A percentile compares a stretch with the other conserved stretches of the same genome.
phyloP scores from a whole-genome alignment of 2,888 invertebrate species.

The Chrysolina americana region DNA sequence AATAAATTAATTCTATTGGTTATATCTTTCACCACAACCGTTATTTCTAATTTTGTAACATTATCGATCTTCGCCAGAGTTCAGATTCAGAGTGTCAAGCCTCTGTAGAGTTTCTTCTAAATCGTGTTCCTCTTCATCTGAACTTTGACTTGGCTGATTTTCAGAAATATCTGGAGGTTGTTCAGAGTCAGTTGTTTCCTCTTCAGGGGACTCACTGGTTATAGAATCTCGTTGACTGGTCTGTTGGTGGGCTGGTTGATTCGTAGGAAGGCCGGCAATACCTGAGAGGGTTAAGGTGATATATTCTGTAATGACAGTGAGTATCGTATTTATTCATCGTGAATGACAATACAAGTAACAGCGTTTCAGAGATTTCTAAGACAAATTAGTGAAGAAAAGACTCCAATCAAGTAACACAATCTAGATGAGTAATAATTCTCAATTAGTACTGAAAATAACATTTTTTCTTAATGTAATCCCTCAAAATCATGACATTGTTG shows the following conservation, averaged over 20 bases:
- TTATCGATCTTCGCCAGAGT: not conserved
- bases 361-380: too few species aligned
- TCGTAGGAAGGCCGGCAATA: constrained; percentile 35
- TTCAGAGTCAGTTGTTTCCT: constrained; percentile 5
- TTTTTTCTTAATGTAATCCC: too few species aligned
- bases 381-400: too few species aligned
- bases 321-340: too few species aligned
- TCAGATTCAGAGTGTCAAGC: constrained; percentile 1
- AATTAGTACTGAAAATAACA: too few species aligned
- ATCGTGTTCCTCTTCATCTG: constrained; percentile 8
- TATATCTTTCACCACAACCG: not conserved
- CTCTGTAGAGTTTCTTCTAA: constrained; percentile 23
- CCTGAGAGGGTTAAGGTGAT: constrained; percentile 1
- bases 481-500: too few species aligned
- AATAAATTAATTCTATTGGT: not conserved
- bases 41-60: not conserved
- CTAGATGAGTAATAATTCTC: too few species aligned
- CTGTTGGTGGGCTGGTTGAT: constrained; percentile 22
- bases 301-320: too few species aligned
- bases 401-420: too few species aligned
- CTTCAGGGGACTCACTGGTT: constrained; percentile 3
- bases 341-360: too few species aligned
- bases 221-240: not conserved
- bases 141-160: not conserved
- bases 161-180: not conserved